phyloP scores from a whole-genome alignment of 1,140 invertebrate genomes.

The Ips nitidus region DNA sequence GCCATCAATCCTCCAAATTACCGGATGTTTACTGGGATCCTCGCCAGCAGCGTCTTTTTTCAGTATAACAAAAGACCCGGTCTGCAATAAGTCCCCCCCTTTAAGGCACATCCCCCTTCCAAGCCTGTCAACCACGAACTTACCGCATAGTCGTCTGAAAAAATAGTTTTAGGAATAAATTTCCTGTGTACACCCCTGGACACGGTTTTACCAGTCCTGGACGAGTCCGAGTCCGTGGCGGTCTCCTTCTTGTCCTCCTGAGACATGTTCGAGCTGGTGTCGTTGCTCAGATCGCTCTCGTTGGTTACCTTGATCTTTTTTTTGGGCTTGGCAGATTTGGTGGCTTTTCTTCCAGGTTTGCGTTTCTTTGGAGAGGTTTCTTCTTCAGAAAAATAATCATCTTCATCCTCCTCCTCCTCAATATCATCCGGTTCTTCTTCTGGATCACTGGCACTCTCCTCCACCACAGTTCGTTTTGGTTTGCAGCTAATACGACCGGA shows the following conservation, averaged over 20 bases:
- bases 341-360: conserved; percentile 14
- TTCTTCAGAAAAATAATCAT: conserved; percentile 27
- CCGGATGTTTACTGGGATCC: conserved; percentile 46
- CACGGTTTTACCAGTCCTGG: conserved; percentile 13
- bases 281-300: conserved; percentile 24
- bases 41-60: conserved; percentile 49
- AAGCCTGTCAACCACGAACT: not conserved
- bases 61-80: conserved; percentile 48
- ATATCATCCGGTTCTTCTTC: conserved; percentile 5
- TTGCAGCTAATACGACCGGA: conserved; percentile 24
- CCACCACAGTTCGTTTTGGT: conserved; percentile 23
- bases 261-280: conserved; percentile 24
- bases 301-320: conserved; percentile 25
- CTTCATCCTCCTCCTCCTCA: conserved; percentile 7
- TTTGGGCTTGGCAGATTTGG: conserved; percentile 4
- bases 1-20: conserved; percentile 77
- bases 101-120: not conserved
- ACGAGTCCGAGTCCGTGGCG: conserved; percentile 32
- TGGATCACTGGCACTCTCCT: conserved; percentile 26
- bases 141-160: conserved; percentile 42
- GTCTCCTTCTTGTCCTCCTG: conserved; percentile 27
- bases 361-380: conserved; percentile 18
- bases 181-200: conserved; percentile 34
- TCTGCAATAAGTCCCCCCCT: conserved; percentile 40
- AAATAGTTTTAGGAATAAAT: conserved; percentile 40